Evolutionary conservation across 30 jellyfish, hydroid and myxozoan genomes (phyloP), one percentile per base, ranked within the genome.

Genomic region (Clytia hemisphaerica): DNA sequence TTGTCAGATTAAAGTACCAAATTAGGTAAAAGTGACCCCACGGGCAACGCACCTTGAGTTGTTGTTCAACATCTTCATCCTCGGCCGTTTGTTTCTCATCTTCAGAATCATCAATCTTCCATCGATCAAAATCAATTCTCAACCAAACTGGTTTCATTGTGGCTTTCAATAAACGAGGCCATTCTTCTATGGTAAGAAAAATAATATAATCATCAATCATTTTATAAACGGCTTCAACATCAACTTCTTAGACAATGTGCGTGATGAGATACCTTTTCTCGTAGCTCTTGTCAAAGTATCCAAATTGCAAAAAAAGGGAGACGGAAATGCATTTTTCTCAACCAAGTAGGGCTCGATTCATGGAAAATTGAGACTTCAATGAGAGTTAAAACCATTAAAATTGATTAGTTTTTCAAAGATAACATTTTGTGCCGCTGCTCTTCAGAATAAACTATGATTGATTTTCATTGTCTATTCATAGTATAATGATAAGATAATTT

Each of bases 91-190:
- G 83, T 30, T 32, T 28, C 2, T 67, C 92, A 14, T 66, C 44
- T 60, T 61, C 71, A 27, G 86, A 50, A 58, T 91, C 99, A 24
- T 82, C 95, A 51, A 77, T 25, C 21, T 65, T 72, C 95, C 93
- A 77, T 45, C 78, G 77, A 44, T 91, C 99, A 65, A 91, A 91
- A 78, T 91, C 94, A n/a, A 91, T 16, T 58, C 72, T 82, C 75
- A 91, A 73, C 99, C 99, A 91, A 6, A 77, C 99, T 22, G 99
- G 99, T 74, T 91, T 91, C 46, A 49, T 35, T 35, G 63, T 67
- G 4, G 36, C 59, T 36, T 51, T 58, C 37, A 80, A 53, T 14
- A 91, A 72, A 10, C 99, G 92, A 18, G 88, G 93, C 99, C 99
- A 91, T 5, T 75, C 87, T 37, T 65, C 84, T 54, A 59, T 16